phyloP scores from a whole-genome alignment of 2,888 invertebrate genomes.

The Polyommatus icarus region DNA sequence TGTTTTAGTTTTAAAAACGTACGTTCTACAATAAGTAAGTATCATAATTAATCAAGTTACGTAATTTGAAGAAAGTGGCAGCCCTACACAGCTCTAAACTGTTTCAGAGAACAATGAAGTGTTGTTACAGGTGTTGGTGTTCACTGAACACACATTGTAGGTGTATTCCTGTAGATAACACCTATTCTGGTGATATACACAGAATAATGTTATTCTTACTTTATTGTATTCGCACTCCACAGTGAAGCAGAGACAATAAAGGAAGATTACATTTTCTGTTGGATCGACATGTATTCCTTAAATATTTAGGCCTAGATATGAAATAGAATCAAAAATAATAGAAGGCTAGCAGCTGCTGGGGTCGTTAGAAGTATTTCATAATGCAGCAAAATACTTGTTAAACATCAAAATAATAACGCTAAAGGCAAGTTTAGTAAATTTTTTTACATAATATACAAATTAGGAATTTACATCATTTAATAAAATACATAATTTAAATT shows the following conservation, averaged over 20 bases:
- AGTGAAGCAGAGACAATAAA: background rate
- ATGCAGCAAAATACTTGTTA: too few species aligned
- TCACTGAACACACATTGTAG: constrained; percentile 2
- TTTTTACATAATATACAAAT: too few species aligned
- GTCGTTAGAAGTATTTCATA: too few species aligned
- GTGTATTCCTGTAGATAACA: constrained; percentile 22
- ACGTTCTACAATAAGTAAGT: too few species aligned
- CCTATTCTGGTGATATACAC: constrained; percentile 1
- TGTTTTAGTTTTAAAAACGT: too few species aligned
- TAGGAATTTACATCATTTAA: too few species aligned
- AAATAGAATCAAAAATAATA: too few species aligned
- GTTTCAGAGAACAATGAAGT: constrained; percentile 31
- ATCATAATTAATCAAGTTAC: background rate
- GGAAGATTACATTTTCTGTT: background rate
- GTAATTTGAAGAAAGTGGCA: background rate
- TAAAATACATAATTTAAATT: too few species aligned
- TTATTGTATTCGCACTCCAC: background rate
- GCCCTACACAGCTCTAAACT: background rate
- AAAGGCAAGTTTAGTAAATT: too few species aligned
- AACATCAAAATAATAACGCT: too few species aligned
- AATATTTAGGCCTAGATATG: too few species aligned
- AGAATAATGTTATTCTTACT: background rate
- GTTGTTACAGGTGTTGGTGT: constrained; percentile 25
- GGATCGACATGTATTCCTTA: too few species aligned
- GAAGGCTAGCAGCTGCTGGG: background rate